phyloP scores from a whole-genome alignment of 2,797 vertebrate genomes.

The Psittacula echo region DNA sequence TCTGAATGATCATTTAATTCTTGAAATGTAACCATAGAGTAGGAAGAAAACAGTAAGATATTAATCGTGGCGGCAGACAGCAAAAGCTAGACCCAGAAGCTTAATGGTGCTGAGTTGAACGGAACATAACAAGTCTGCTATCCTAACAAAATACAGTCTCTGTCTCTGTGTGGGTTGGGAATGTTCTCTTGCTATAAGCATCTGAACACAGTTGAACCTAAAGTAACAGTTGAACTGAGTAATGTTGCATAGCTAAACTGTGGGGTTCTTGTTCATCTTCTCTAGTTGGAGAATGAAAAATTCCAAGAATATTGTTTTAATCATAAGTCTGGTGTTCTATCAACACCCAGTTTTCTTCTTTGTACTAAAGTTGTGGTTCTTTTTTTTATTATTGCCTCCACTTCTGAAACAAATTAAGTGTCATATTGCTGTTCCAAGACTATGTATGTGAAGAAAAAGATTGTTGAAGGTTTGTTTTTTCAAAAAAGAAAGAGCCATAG shows the following conservation, averaged over 20 bases:
- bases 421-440: background rate
- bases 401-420: background rate
- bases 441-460: background rate
- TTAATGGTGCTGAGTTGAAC: conserved; percentile 75
- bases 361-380: background rate
- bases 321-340: conserved; percentile 34
- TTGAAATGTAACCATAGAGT: conserved; percentile 70
- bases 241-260: conserved; percentile 65
- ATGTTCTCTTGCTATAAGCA: conserved; percentile 4
- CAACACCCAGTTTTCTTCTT: background rate
- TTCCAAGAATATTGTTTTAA: conserved; percentile 63
- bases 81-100: conserved; percentile 54
- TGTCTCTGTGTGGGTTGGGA: conserved; percentile 7
- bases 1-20: conserved; percentile 76
- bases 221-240: conserved; percentile 64
- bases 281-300: conserved; percentile 28
- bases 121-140: conserved; percentile 51
- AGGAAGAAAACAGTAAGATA: conserved; percentile 60
- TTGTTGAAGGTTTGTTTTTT: background rate
- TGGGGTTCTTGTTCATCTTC: conserved; percentile 31
- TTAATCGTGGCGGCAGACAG: conserved; percentile 68
- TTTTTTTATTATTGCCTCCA: conserved; percentile 25
- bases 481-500: background rate
- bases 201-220: conserved; percentile 40
- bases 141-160: conserved; percentile 65